Evolutionary conservation across 1,140 invertebrate species (phyloP), one percentile per base, ranked within the genome.

Genomic region (Cotesia typhae): DNA sequence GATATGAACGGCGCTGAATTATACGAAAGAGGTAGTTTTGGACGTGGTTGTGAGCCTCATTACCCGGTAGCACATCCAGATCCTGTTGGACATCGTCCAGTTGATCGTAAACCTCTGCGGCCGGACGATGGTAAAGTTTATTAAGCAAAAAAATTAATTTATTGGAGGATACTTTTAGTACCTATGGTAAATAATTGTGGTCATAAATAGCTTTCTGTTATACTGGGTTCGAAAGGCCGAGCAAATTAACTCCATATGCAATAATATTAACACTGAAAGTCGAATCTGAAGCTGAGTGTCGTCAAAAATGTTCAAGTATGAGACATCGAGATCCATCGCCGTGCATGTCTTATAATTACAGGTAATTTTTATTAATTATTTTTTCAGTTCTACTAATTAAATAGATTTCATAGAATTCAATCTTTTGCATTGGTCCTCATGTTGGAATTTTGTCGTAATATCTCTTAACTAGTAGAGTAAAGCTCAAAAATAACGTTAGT

Each of bases 1-100:
- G 80, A 84, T 20, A 78, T 84, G 79, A 79, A 85, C 4, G 88
- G 90, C 0, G 92, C 92, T 52, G 93, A 94, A 80, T 85, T 94
- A 20, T 95, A 94, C 71, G 91, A 94, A 66, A 84, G 93, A 57
- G 93, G 92, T 0, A 94, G 93, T 80, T 94, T 92, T 75, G 93
- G 93, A 0, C 89, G 92, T 64, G 93, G 93, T 1, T 94, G 93
- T 74, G 92, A 94, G 81, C 89, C 92, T 1, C 88, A 90, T 77
- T 88, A 2, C 36, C 63, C 57, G 53, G 38, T 64, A 47, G 2
- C 60, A 71, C 74, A 4, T 74, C 71, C 63, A 41, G 41, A 36
- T 64, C 20, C 83, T 60, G 81, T 82, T 57, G 28, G 17, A 51
- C 61, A 60, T 17, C 64, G 47, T 65, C 37, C 67, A 17, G 4